Evolutionary conservation across 2,113 vertebrate species (phyloP).

Genomic region (Rhynchomys soricoides): DNA sequence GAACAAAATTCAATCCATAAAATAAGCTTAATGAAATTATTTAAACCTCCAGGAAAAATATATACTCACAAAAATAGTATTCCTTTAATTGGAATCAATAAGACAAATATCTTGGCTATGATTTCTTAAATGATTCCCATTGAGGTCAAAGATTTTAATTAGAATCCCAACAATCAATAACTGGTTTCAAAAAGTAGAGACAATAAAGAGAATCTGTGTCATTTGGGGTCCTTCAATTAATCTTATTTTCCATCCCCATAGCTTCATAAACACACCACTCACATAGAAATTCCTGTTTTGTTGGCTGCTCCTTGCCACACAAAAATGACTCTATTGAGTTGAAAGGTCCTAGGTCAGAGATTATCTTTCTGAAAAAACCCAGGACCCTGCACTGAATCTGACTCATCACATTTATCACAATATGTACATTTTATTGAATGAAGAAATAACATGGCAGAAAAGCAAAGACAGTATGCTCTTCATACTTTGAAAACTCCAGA

Average conservation of each 20-base stretch:
- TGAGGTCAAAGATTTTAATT: slow-evolving; percentile 33
- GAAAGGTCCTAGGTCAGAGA: not conserved
- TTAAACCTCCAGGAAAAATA: not conserved
- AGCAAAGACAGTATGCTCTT: not conserved
- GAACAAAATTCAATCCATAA: not conserved
- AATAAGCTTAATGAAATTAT: not conserved
- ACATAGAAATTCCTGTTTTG: not conserved
- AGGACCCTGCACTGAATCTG: not conserved
- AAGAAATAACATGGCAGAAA: not conserved
- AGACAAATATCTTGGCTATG: not conserved
- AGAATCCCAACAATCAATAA: not conserved
- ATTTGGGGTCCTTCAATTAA: not conserved
- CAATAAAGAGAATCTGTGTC: not conserved
- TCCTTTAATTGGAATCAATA: not conserved
- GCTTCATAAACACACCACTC: not conserved
- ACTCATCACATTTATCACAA: not conserved
- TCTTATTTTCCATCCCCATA: not conserved
- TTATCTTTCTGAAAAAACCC: not conserved
- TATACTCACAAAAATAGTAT: not conserved
- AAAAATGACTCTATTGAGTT: not conserved
- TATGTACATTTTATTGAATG: not conserved
- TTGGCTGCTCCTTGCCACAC: not conserved
- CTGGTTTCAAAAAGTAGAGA: not conserved
- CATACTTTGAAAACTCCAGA: not conserved
- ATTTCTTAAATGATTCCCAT: slow-evolving; percentile 40